Conservation (phyloP, 2,888 invertebrate genomes). For the Drosophila multiciliata region DNA sequence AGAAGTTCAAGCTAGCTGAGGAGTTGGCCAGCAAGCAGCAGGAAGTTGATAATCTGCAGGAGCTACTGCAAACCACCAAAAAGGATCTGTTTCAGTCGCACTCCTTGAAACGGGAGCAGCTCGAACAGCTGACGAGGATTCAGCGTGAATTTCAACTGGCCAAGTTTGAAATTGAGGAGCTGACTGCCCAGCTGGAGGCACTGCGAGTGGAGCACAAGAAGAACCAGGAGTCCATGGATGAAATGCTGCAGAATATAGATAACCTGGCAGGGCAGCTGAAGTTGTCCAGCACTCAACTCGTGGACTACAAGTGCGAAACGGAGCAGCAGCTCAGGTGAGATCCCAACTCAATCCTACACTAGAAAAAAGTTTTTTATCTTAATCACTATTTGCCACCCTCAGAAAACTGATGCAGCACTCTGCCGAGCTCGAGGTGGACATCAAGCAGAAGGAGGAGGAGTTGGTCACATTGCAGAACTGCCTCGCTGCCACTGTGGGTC, state of each 20-base stretch:
- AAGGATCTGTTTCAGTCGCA: slow-evolving; percentile 75
- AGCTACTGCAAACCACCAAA: slow-evolving; percentile 68
- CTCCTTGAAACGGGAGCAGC: slow-evolving; percentile 68
- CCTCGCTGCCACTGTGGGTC: slow-evolving; percentile 73
- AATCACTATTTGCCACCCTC: neutral
- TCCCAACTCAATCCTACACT: neutral
- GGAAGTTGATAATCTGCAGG: slow-evolving; percentile 72
- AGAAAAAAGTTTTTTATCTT: too few species aligned
- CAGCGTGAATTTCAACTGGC: slow-evolving; percentile 70
- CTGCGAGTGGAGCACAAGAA: slow-evolving; percentile 61
- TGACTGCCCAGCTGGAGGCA: slow-evolving; percentile 54
- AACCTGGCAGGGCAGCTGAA: slow-evolving; percentile 27
- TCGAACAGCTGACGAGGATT: slow-evolving; percentile 69
- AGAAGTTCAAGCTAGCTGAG: slow-evolving; percentile 65
- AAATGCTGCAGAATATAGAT: slow-evolving; percentile 30
- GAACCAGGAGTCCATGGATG: slow-evolving; percentile 23
- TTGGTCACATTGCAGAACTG: slow-evolving; percentile 61
- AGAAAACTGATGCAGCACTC: slow-evolving; percentile 59
- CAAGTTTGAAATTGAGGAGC: slow-evolving; percentile 48
- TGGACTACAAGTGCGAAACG: slow-evolving; percentile 28
- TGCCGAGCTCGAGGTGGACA: slow-evolving; percentile 33
- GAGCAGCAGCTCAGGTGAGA: slow-evolving; percentile 32
- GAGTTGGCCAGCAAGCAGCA: slow-evolving; percentile 59
- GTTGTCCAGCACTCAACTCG: slow-evolving; percentile 8
- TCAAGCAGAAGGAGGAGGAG: slow-evolving; percentile 63